Conservation (phyloP, 2,888 invertebrate species). For the Synergus umbraculus region DNA sequence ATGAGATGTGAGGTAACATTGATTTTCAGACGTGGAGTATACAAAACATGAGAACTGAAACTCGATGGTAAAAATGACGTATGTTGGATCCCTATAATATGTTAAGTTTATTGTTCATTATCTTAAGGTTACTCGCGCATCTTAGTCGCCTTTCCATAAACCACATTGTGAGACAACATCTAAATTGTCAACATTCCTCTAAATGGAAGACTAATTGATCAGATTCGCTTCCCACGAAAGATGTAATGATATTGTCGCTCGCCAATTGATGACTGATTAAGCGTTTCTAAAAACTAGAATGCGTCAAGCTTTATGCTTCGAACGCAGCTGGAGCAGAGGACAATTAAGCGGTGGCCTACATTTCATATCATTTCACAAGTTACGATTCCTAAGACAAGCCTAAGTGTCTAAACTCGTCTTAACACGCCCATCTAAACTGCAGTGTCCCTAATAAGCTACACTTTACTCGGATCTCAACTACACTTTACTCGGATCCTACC, state of each 20-base stretch:
- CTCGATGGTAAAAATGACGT: too few relatives aligned
- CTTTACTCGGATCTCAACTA: background rate
- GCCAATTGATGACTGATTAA: constrained; percentile 15
- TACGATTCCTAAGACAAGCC: constrained; percentile 51
- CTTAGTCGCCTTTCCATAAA: background rate
- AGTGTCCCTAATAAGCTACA: constrained; percentile 2
- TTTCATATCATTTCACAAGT: constrained; percentile 62
- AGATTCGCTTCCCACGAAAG: constrained; percentile 6
- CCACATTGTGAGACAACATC: background rate
- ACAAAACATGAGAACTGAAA: too few relatives aligned
- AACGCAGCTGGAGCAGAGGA: constrained; percentile 54
- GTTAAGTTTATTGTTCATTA: background rate
- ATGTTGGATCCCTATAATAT: too few relatives aligned
- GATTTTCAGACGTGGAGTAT: too few relatives aligned
- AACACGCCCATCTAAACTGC: constrained; percentile 3
- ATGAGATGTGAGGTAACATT: too few relatives aligned
- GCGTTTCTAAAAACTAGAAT: constrained; percentile 9
- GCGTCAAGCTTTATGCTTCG: constrained; percentile 44
- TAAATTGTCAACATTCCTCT: background rate
- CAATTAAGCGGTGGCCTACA: constrained; percentile 67
- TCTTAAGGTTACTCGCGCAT: background rate
- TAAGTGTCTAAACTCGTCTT: background rate
- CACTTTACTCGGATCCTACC: background rate
- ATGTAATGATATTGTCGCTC: background rate
- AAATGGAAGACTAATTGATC: background rate